Base-by-base conservation (phyloP, 1,140 invertebrate species). In the Macrobrachium nipponense region DNA sequence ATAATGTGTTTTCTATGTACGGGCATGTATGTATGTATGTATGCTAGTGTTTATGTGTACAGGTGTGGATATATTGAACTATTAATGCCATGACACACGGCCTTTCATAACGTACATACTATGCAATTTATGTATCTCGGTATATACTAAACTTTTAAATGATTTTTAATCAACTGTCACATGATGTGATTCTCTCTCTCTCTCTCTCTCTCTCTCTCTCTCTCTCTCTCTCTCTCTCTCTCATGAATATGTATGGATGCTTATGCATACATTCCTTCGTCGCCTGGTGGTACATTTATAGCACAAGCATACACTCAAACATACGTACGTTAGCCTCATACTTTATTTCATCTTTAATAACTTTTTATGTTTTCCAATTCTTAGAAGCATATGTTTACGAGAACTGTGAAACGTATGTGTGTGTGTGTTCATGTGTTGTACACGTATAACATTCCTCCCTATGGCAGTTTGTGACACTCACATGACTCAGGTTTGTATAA, bases 191-290 rank as follows among this genome's bases (percentile, higher is more conserved):
- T 73, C 20, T 73, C 70, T 73, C 27, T 73, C 70, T 73, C 70
- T 73, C 70, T 73, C 70, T 77, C 44, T 51, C 75, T 59, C 75
- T 77, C 75, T 77, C 75, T 77, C 75, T 77, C 75, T 77, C 75
- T 77, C 75, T 77, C 75, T 77, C 75, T 77, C 75, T 77, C 75
- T 77, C 75, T 77, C 75, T 77, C 75, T 77, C 75, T 64, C 59
- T 62, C 60, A 17, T 20, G 27, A 36, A 60, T 23, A 23, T 15
- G 20, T 23, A 23, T n/a, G 18, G 0, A 44, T 8, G 5, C 36
- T 44, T 43, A 17, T 62, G 18, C 60, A 10, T 18, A 36, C 20
- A 17, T 18, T 5, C 51, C 20, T 27, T 27, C 60, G 6, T 59
- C 27, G 1, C 18, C 14, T 20, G 7, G 7, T 20, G 7, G 7